Evolutionary conservation across 2,113 vertebrate genomes (phyloP).

Genomic region (Gulo gulo): DNA sequence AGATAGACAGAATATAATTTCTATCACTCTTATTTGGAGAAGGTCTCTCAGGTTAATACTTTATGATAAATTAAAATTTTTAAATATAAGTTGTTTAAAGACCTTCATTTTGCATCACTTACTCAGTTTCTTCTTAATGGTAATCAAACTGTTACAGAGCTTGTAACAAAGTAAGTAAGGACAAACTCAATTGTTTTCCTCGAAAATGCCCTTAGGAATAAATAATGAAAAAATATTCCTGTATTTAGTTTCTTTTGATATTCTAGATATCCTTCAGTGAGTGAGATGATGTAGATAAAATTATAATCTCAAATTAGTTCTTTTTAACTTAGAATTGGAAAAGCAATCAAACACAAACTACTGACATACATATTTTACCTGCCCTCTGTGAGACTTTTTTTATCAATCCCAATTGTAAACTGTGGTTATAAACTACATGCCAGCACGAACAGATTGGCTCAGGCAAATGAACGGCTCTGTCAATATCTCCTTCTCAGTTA

Average conservation of each 20-base stretch:
- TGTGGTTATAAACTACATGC: neutral
- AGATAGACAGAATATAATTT: neutral
- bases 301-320: neutral
- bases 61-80: neutral
- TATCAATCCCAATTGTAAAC: neutral
- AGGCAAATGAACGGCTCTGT: neutral
- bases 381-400: neutral
- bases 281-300: neutral
- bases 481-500: neutral
- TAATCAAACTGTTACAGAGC: neutral
- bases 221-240: neutral
- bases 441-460: neutral
- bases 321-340: slow-evolving; percentile 2
- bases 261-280: neutral
- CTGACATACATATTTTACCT: neutral
- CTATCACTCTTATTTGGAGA: neutral
- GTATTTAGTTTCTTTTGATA: neutral
- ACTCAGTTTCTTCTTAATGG: neutral
- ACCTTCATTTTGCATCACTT: neutral
- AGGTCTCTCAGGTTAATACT: neutral
- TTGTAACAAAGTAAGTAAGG: neutral
- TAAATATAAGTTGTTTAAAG: neutral
- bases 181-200: neutral
- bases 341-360: neutral
- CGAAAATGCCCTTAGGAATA: slow-evolving; percentile 2